Evolutionary conservation across 2,113 vertebrate genomes (phyloP), one percentile per base, ranked within the genome.

Genomic region (Rhinolophus sinicus): DNA sequence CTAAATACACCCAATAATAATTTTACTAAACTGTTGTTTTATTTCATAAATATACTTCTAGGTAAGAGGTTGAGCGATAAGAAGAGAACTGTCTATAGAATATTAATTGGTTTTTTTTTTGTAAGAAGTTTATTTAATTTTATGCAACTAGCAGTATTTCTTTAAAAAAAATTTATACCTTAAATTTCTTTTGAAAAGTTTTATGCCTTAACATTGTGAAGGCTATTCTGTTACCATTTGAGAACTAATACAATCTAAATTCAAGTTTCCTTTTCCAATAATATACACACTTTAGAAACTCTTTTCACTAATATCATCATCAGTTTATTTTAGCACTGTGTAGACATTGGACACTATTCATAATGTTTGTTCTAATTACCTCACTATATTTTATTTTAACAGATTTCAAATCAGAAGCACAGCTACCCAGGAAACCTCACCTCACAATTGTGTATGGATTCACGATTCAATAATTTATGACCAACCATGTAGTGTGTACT

Each of bases 351-450:
- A 73, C 5, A 50, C 11, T 33, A 50, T 87, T 75, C 14, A n/a
- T 91, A 54, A 50, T 5, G 16, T 44, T 86, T 95, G n/a, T 81
- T 75, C 44, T 70, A 67, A 89, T 84, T 60, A 62, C 2, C 8
- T 54, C 22, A 24, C 38, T 64, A 8, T 40, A 12, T 77, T 93
- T 73, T 78, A 14, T 81, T 96, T 86, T 94, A 69, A 94, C 67
- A 98, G 97, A 50, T 96, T 98, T 85, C 38, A 96, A 62, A 67
- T 98, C 38, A 96, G 80, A 88, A 94, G 50, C 67, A 97, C 95
- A 94, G 60, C 16, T 56, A 44, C 52, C 3, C 18, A 76, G 26
- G 70, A 72, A 76, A 87, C 24, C 15, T 47, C 50, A 56, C 6
- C 60, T 70, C 76, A 96, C 19, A 85, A 85, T 0, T 98, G 97